Evolutionary conservation across 2,797 vertebrate species (phyloP), one percentile per base, ranked within the genome.

Genomic region (Aeoliscus strigatus): DNA sequence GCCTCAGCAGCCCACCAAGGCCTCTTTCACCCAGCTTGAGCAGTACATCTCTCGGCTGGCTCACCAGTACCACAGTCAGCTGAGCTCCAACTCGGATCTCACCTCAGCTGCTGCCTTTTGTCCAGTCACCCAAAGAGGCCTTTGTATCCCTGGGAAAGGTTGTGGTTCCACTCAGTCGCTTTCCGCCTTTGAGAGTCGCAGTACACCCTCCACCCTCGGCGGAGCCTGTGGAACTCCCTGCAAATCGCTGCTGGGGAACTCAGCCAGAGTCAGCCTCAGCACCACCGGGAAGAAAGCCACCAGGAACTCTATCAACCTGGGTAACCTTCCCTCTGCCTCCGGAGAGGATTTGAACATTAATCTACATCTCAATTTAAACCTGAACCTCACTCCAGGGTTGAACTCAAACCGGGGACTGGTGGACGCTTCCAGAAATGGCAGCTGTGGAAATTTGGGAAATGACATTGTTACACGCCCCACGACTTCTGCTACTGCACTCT

Each of bases 301-400:
- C n/a, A 79, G 89, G 56, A 90, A 90, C 66, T 90, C 89, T 6
- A 89, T 90, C 63, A 90, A 90, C 59, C 77, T 90, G 17, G 89
- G 89, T 13, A 89, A 89, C 60, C 79, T 90, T 26, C 88, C 89
- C 4, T 90, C 89, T 4, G 79, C 86, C 11, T 89, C 88, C 0
- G 87, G 88, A 30, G 88, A 89, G 25, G 87, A 89, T 56, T 33
- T 89, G 45, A 90, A 80, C 46, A 88, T 89, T 41, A 90, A 84
- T 34, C 80, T 90, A 51, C 86, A 90, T 56, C 70, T 90, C n/a
- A 90, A 89, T 59, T 74, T 90, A 14, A 90, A 87, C 70, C 66
- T 90, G n/a, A 90, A 86, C 49, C 73, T 88, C 48, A 75, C 79
- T 48, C 86, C 86, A 3, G 75, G 80, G 33, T 57, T 82, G 39